Base-by-base conservation (phyloP, 2,113 vertebrate species). In the Psephotus haematonotus region DNA sequence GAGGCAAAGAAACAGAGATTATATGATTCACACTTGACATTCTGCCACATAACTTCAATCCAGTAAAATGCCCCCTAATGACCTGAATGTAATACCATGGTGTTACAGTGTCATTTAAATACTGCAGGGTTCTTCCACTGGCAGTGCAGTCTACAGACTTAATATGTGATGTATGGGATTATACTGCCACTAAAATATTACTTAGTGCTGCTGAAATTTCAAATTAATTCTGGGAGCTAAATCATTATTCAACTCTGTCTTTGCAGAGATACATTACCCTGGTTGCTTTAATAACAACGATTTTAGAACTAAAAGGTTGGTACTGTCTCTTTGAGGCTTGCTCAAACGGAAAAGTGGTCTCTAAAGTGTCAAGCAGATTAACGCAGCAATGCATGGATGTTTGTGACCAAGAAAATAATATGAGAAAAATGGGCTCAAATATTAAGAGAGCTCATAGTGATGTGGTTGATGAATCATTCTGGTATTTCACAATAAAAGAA, bases 51-150 rank as follows among this genome's bases (percentile, higher is more conserved):
- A 92, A 92, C 83, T 88, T 88, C 90, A 93, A 92, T 93, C 84
- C 95, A 65, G 68, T 64, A 94, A 96, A 94, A 95, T 95, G 72
- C 65, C 88, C 93, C 88, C 93, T 93, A 92, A 97, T 95, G 97
- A 95, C 93, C 93, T 88, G 76, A 91, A 72, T 93, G 93, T 96
- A 97, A 96, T 90, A 95, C 81, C 63, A 17, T 59, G 41, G 91
- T 96, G 93, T 92, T 87, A 86, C 29, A 85, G 63, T 60, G 82
- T 93, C 94, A 94, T 93, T 96, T 95, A 88, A 95, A 95, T 94
- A 96, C 87, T 59, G 74, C 65, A 57, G 53, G 50, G 81, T 57
- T 93, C 94, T 94, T 95, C 75, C 68, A 77, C 81, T 53, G 62
- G 75, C 76, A 86, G 71, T 17, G 31, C 31, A 46, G 71, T 75